Base-by-base conservation (phyloP, 2,113 vertebrate genomes). In the Rynchops niger region DNA sequence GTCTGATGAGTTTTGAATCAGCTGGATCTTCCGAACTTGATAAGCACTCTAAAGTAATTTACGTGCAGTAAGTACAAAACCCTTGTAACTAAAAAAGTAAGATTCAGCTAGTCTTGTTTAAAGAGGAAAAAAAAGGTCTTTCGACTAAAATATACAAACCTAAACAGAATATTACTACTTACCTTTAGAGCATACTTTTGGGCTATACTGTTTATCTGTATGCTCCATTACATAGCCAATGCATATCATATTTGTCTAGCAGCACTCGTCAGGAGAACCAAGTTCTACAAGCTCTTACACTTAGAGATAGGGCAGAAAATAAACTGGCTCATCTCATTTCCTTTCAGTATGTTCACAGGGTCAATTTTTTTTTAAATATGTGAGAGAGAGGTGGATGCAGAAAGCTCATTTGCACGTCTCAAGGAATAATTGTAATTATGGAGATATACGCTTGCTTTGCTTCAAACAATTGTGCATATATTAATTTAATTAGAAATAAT, bases 61-160 rank as follows among this genome's bases (percentile, higher is more conserved):
- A 43, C 4, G 7, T 29, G 3, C 1, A 1, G 1, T 22, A 85
- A 63, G 8, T 15, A 47, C 27, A 76, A 63, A 66, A 38, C 2
- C 5, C 32, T 55, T 55, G 7, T 27, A 61, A 42, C 22, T 49
- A 47, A 69, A 63, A 38, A 82, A 16, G n/a, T 19, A 79, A 67
- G n/a, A 67, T n/a, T 67, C 26, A 52, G 11, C 27, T 50, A 30
- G 17, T 42, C 15, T 50, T 66, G 6, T 36, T 71, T 38, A 56
- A 18, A 8, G 8, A 9, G 8, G 76, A 85, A 63, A 87, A 83
- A 61, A 29, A 15, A 25, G 2, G 9, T 42, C 9, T 87, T 87
- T 40, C 45, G 8, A 67, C 9, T 19, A 84, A 63, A 81, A 85
- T 29, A 63, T 6, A 56, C 19, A 56, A 77, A 84, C 26, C 13